Percentiles rank a stretch among this genome's conserved stretches.
Evolutionary conservation across 2,113 vertebrate species (phyloP).

Genomic region (Mormyrus lacerda): DNA sequence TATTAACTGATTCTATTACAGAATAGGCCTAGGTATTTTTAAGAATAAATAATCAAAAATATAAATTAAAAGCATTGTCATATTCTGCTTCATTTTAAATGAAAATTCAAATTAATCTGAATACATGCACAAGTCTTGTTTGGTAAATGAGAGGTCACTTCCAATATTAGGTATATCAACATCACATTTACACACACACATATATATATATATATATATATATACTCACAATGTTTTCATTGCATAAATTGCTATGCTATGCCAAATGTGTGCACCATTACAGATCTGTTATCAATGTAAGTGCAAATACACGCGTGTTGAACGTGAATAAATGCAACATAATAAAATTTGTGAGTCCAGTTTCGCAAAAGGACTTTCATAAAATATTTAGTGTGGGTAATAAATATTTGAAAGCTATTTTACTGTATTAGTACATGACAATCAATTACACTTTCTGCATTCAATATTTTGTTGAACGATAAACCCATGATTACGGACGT

Average conservation of each 20-base stretch:
- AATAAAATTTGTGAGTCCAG: background rate
- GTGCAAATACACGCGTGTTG: background rate
- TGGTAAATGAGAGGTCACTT: background rate
- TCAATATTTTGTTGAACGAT: background rate
- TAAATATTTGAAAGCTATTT: background rate
- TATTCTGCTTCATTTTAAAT: background rate
- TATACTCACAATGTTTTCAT: background rate
- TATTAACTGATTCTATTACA: background rate
- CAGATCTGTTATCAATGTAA: background rate
- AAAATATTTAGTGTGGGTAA: background rate
- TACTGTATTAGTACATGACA: background rate
- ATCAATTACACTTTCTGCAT: background rate
- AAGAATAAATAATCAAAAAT: background rate
- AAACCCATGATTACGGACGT: no score
- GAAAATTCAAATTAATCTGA: background rate
- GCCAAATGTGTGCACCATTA: background rate
- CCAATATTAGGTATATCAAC: background rate
- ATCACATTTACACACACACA: background rate
- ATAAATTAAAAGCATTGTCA: background rate
- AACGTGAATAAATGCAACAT: background rate
- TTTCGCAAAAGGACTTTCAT: background rate
- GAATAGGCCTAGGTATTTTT: background rate
- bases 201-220: no score
- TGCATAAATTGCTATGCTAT: background rate
- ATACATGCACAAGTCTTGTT: background rate